phyloP scores from a whole-genome alignment of 2,888 invertebrate genomes.

The Nycteola revayana region DNA sequence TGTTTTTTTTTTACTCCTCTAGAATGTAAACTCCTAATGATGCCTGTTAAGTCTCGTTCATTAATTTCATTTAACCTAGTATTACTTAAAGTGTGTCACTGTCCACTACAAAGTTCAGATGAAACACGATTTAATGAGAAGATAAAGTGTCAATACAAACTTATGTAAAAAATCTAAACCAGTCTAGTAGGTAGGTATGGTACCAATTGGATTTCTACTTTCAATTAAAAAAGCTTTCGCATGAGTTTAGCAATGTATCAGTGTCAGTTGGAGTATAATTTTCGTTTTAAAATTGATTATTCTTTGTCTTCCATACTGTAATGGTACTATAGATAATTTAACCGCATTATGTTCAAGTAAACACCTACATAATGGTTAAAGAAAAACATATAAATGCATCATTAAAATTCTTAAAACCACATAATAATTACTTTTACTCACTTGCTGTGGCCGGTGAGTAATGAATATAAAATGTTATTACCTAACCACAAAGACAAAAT shows the following conservation, averaged over 20 bases:
- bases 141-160: neutral
- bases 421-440: conserved; percentile 25
- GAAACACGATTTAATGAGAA: neutral
- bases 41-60: too few relatives aligned
- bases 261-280: too few relatives aligned
- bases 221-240: too few relatives aligned
- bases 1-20: too few relatives aligned
- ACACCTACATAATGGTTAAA: too few relatives aligned
- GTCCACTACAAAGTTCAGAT: neutral
- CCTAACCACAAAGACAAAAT: conserved; percentile 23
- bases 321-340: too few relatives aligned
- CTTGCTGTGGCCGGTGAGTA: conserved; percentile 22
- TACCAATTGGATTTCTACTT: neutral
- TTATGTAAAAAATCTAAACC: neutral
- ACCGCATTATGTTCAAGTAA: too few relatives aligned
- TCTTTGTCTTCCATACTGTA: too few relatives aligned
- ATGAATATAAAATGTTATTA: conserved; percentile 8
- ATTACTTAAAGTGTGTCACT: neutral
- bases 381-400: too few relatives aligned
- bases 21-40: too few relatives aligned
- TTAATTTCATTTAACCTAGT: neutral
- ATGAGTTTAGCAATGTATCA: too few relatives aligned
- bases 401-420: conserved; percentile 22
- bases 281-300: too few relatives aligned
- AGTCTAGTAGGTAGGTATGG: neutral